These are phyloP conservation scores for Thrips palmi DNA, from an alignment of 1,140 invertebrate genomes.

Conservation along the genomic window DNA sequence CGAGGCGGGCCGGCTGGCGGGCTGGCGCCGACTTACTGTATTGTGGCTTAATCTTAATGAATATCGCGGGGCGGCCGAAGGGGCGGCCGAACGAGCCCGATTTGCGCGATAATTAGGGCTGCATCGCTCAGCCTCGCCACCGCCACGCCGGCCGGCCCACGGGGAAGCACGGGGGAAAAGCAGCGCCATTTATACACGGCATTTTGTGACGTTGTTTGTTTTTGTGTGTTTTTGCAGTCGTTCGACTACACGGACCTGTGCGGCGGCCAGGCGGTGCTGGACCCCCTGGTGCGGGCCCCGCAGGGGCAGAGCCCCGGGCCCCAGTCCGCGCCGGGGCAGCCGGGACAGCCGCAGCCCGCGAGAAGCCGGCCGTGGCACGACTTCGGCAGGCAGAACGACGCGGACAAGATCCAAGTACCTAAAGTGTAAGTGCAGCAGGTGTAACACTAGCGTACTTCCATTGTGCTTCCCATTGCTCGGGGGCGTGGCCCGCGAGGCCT, in stretches of 20 bases:
- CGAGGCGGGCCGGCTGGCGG: no score
- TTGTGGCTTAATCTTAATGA: no score
- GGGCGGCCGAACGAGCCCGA: no score
- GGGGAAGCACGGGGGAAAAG: not conserved
- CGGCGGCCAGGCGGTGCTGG: constrained; percentile 32
- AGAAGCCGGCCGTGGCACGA: constrained; percentile 76
- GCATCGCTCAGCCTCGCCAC: no score
- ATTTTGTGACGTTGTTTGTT: not conserved
- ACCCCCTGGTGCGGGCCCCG: constrained; percentile 20
- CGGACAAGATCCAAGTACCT: constrained; percentile 91
- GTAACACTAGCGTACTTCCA: no score
- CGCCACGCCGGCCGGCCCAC: no score
- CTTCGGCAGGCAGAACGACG: constrained; percentile 79
- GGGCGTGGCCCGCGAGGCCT: no score
- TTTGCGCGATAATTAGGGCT: no score
- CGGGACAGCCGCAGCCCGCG: constrained; percentile 30
- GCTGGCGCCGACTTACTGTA: no score
- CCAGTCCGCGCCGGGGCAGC: constrained; percentile 22
- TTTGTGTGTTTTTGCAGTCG: constrained; percentile 36
- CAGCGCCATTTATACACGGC: not conserved
- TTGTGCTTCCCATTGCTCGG: no score
- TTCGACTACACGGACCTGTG: constrained; percentile 78
- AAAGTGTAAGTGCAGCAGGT: constrained; percentile 93
- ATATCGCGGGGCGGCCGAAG: no score
- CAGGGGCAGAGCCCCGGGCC: constrained; percentile 14